phyloP scores from a whole-genome alignment of 2,113 vertebrate genomes.

The Gambusia affinis region DNA sequence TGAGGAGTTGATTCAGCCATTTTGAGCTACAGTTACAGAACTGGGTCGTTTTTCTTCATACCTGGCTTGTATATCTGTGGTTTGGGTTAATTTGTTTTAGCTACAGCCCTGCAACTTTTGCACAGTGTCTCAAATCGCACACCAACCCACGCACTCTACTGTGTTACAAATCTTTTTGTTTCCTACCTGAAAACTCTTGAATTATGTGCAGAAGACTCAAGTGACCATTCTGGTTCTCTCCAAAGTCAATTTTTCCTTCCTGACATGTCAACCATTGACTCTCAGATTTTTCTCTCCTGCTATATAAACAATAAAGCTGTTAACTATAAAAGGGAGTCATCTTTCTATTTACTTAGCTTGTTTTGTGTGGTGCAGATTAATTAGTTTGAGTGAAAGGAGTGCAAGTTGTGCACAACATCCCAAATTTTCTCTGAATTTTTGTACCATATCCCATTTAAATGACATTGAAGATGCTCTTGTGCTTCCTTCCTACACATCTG shows the following conservation, averaged over 20 bases:
- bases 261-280: constrained; percentile 14
- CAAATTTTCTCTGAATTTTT: not conserved
- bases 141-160: not conserved
- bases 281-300: constrained; percentile 4
- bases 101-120: too few relatives aligned
- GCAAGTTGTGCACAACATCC: not conserved
- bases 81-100: too few relatives aligned
- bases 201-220: constrained; percentile 30
- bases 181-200: constrained; percentile 22
- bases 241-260: constrained; percentile 38
- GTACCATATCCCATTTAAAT: too few relatives aligned
- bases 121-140: too few relatives aligned
- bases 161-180: constrained; percentile 40
- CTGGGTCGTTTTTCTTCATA: too few relatives aligned
- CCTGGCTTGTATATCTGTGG: too few relatives aligned
- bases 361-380: not conserved
- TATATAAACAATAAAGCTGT: not conserved
- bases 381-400: not conserved
- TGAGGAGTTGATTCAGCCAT: too few relatives aligned
- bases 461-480: too few relatives aligned
- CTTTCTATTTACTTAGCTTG: not conserved
- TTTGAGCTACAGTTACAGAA: too few relatives aligned
- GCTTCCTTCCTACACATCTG: too few relatives aligned
- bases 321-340: not conserved
- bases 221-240: constrained; percentile 45